phyloP scores from a whole-genome alignment of 2,113 vertebrate genomes.

The Chiloscyllium plagiosum region DNA sequence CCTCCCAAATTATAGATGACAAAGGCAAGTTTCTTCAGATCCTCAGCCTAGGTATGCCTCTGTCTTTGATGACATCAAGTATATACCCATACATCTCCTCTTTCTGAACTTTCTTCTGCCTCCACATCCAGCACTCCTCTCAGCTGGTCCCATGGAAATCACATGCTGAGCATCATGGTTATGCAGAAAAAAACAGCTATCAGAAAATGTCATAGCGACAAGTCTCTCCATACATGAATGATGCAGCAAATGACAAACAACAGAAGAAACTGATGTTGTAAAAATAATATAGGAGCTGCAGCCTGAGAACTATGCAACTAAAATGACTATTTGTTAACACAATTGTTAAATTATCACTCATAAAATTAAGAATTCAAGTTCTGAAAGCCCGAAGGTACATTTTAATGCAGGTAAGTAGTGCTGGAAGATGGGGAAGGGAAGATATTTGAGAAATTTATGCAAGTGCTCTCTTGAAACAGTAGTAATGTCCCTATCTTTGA shows the following conservation, averaged over 20 bases:
- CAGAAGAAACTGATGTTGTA: background rate
- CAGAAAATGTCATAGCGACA: background rate
- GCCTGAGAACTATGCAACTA: background rate
- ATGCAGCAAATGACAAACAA: background rate
- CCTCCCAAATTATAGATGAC: background rate
- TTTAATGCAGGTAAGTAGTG: background rate
- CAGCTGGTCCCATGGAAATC: background rate
- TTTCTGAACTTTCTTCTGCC: background rate
- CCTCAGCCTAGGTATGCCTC: background rate
- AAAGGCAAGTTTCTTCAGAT: background rate
- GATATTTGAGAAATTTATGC: background rate
- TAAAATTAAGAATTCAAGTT: background rate
- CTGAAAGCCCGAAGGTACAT: background rate
- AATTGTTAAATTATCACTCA: background rate
- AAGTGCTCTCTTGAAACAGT: too few relatives aligned
- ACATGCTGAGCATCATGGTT: background rate
- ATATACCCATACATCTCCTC: background rate
- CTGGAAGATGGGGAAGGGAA: background rate
- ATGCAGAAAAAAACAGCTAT: background rate
- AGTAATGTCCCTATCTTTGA: too few relatives aligned
- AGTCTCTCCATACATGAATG: background rate
- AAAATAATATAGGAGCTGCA: background rate
- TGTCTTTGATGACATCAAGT: background rate
- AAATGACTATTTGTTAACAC: background rate
- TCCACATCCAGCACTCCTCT: too few relatives aligned